Evolutionary conservation across 2,888 invertebrate species (phyloP), one percentile per base, ranked within the genome.

Genomic region (Halictus ligatus): DNA sequence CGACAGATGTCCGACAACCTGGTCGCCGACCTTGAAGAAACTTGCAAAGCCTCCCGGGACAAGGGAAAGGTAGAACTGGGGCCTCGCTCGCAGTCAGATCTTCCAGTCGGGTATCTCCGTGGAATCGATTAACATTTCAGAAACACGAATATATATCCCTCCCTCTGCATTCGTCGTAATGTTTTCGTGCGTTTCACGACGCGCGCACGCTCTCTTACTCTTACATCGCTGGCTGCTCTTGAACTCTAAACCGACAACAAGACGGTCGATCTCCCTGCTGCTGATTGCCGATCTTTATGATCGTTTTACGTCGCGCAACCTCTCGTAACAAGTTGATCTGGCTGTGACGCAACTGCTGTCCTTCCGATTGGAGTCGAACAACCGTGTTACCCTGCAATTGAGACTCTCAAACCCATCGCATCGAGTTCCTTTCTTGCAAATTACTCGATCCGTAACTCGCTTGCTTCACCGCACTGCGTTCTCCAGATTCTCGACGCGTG

Each of bases 1-100:
- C 95, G 96, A 8, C 96, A 97, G 91, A 96, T 97, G 92, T 96
- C 96, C n/a, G 95, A 96, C 76, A 96, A 96, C 80, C 96, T 96
- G 1, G 96, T 97, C 5, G 94, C 95, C 64, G 96, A 96, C 87
- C 93, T 97, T 80, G 96, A 96, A 91, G 95, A 96, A 78, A 96
- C 97, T 12, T 97, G 97, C 91, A 95, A 95, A 75, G 95, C 92
- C 29, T 94, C 94, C 21, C 92, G 93, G 0, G 88, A 90, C 64
- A 94, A 92, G 76, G 92, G 93, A 85, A 95, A 94, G 92, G 95
- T 95, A 88, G 25, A 29, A 29, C 64, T 5, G 18, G 18, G 64
- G 18, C 64, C 64, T 64, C 18, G 64, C 64, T 64, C 64, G 18
- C 29, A 29, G 18, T 8, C 64, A 18, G 64, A 64, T 64, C 29